These are phyloP conservation scores for Acanthurus tractus DNA, from an alignment of 2,797 vertebrate species.

Conservation along the genomic window DNA sequence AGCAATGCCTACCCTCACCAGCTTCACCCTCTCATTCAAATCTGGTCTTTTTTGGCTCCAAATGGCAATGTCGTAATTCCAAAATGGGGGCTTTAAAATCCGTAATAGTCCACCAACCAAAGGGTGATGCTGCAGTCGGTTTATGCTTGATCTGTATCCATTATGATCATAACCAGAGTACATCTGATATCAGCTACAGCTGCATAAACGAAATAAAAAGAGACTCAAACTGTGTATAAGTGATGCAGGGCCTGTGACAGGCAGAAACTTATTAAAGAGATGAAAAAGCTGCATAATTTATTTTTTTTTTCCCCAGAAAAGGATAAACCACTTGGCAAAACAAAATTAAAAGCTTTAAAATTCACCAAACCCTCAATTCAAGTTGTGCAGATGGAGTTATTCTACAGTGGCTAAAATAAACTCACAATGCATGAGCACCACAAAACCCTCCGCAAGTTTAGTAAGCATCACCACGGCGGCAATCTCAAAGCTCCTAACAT, in stretches of 20 bases:
- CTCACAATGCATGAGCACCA: slow-evolving; percentile 17
- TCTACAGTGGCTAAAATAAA: slow-evolving; percentile 23
- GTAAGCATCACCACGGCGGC: slow-evolving; percentile 43
- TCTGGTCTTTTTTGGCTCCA: no score
- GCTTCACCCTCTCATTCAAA: background rate
- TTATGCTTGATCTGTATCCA: slow-evolving; percentile 15
- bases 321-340: slow-evolving; percentile 9
- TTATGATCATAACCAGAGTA: slow-evolving; percentile 32
- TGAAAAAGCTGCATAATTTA: slow-evolving; percentile 17
- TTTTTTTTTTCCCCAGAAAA: background rate
- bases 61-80: background rate
- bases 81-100: background rate
- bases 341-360: background rate
- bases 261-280: background rate
- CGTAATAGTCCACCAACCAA: no score
- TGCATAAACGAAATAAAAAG: slow-evolving; percentile 35
- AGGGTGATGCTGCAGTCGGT: no score
- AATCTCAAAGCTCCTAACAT: slow-evolving; percentile 18
- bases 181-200: slow-evolving; percentile 50
- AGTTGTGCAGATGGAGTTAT: slow-evolving; percentile 26
- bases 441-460: slow-evolving; percentile 31
- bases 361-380: slow-evolving; percentile 7
- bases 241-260: slow-evolving; percentile 7
- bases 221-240: slow-evolving; percentile 30
- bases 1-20: background rate